Percentiles rank a stretch among this genome's conserved stretches.
Conservation (phyloP, 2,797 vertebrate species). For the Alosa sapidissima region DNA sequence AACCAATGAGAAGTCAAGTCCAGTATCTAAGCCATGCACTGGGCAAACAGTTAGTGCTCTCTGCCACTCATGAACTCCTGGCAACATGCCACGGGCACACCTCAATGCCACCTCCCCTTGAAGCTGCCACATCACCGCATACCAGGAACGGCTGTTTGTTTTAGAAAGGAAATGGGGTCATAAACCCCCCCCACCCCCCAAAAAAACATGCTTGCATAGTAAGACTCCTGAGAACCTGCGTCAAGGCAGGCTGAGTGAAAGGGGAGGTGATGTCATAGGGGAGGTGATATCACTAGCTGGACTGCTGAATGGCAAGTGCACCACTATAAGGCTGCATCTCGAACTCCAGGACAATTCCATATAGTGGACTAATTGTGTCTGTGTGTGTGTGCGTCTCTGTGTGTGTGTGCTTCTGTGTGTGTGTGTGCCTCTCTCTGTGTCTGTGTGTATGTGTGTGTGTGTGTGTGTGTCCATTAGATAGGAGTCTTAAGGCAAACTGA, state of each 20-base stretch:
- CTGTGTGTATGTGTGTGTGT: no score
- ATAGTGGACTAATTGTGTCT: no score
- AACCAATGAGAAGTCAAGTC: neutral
- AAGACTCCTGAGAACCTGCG: neutral
- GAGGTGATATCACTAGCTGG: neutral
- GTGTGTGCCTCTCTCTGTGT: no score
- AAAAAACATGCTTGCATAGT: constrained; percentile 1
- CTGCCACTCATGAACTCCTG: neutral
- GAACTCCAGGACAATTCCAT: no score
- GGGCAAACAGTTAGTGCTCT: neutral
- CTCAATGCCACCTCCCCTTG: neutral
- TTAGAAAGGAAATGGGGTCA: neutral
- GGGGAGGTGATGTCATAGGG: neutral
- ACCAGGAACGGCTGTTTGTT: neutral
- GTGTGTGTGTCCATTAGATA: neutral
- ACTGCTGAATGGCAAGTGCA: no score
- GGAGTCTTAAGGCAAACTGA: neutral
- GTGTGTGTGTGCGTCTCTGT: no score
- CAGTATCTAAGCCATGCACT: neutral
- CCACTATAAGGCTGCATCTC: no score
- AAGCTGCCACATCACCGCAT: neutral
- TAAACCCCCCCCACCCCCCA: no score
- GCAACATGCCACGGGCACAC: neutral
- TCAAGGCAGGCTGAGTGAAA: neutral
- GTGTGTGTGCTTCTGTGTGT: no score